These are phyloP conservation scores for Pachymerium ferrugineum DNA, from an alignment of 2,888 invertebrate genomes.

Conservation along the genomic window DNA sequence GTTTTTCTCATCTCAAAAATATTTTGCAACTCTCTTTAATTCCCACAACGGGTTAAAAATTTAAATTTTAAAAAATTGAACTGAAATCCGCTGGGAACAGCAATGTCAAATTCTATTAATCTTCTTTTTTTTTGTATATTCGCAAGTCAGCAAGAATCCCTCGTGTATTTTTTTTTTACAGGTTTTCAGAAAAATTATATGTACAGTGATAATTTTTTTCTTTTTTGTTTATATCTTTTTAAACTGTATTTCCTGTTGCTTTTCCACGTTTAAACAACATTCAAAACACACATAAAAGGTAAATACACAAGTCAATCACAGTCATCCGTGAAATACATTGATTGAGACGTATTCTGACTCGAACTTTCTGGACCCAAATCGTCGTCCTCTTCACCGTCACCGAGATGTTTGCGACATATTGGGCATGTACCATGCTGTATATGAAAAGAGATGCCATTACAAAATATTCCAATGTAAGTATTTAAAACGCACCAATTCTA, in stretches of 20 bases:
- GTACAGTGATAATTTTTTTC: not conserved
- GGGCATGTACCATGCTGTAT: slow-evolving; percentile 85
- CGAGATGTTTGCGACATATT: slow-evolving; percentile 77
- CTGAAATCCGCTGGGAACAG: not conserved
- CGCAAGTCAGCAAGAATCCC: not conserved
- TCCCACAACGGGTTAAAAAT: too few relatives aligned
- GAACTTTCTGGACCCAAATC: not conserved
- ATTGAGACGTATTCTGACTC: slow-evolving; percentile 14
- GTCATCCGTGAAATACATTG: slow-evolving; percentile 31
- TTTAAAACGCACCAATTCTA: slow-evolving; percentile 61
- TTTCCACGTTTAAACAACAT: not conserved
- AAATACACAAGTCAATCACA: slow-evolving; percentile 30
- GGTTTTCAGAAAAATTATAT: not conserved
- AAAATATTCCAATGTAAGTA: not conserved
- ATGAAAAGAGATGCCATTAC: slow-evolving; percentile 31
- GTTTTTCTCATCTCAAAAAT: too few relatives aligned
- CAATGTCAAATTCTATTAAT: not conserved
- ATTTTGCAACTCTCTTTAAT: too few relatives aligned
- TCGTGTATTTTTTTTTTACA: not conserved
- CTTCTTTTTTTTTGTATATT: not conserved
- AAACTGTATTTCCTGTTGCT: not conserved
- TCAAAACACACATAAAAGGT: not conserved
- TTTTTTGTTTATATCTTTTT: not conserved
- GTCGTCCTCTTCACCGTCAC: slow-evolving; percentile 47
- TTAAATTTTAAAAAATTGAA: too few relatives aligned